Percentiles rank a stretch among this genome's conserved stretches.
These are phyloP conservation scores for Balanococcus diminutus DNA, from an alignment of 2,888 invertebrate genomes.

Conservation along the genomic window DNA sequence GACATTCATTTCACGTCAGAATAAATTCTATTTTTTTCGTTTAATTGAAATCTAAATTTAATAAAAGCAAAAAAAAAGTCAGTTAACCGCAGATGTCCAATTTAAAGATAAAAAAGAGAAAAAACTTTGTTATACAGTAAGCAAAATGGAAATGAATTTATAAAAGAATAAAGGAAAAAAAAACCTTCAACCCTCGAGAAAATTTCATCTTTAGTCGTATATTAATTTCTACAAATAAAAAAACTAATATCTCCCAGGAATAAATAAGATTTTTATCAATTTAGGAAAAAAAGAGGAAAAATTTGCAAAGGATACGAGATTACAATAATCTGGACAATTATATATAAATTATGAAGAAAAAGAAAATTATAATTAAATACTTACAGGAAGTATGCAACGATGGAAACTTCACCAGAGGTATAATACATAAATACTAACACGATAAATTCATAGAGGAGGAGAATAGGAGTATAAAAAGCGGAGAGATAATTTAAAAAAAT, in stretches of 20 bases:
- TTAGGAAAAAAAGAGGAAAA: background rate
- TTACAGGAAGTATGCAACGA: background rate
- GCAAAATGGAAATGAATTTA: slow-evolving; percentile 10
- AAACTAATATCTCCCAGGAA: background rate
- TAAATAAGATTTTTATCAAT: slow-evolving; percentile 4
- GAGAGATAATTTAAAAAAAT: slow-evolving; percentile 2
- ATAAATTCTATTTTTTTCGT: background rate
- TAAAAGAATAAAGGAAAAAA: background rate
- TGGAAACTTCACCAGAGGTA: background rate
- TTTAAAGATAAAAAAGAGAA: background rate
- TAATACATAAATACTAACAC: background rate
- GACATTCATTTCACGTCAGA: no score
- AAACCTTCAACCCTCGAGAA: background rate
- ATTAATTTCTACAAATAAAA: slow-evolving; percentile 6
- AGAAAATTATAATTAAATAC: background rate
- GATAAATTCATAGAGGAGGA: background rate
- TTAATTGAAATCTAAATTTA: slow-evolving; percentile 4
- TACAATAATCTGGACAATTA: background rate
- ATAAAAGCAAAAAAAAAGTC: background rate
- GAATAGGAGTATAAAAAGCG: background rate
- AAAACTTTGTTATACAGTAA: background rate
- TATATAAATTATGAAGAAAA: background rate
- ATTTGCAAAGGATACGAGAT: background rate
- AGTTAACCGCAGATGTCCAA: slow-evolving; percentile 22
- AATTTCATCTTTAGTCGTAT: slow-evolving; percentile 7